phyloP scores from a whole-genome alignment of 2,888 invertebrate genomes.

The Julus scanicus region DNA sequence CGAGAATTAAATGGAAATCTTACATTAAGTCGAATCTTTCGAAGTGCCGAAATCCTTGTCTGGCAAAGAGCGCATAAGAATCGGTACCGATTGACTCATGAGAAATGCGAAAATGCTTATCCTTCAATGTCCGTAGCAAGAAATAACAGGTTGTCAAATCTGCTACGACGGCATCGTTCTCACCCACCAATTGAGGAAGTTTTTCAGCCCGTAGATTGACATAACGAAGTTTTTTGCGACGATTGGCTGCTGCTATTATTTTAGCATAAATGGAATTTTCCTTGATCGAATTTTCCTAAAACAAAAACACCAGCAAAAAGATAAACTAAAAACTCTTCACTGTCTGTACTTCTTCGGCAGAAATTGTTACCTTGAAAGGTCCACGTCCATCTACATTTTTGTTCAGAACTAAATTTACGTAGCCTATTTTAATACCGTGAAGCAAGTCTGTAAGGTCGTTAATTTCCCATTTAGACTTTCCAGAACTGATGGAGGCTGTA shows the following conservation, averaged over 20 bases:
- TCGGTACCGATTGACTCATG: neutral
- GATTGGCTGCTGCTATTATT: neutral
- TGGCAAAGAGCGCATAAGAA: neutral
- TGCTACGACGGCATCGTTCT: neutral
- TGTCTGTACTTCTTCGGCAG: too few relatives aligned
- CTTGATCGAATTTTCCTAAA: neutral
- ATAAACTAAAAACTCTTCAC: neutral
- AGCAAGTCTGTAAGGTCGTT: neutral
- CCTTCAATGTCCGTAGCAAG: constrained; percentile 1
- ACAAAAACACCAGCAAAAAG: neutral
- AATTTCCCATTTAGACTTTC: constrained; percentile 12
- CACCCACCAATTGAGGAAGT: neutral
- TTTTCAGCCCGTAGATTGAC: neutral
- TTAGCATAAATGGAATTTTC: constrained; percentile 9
- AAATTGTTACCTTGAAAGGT: constrained; percentile 24
- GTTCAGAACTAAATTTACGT: neutral
- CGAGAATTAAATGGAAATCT: neutral
- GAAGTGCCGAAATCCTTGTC: constrained; percentile 21
- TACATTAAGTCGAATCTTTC: constrained; percentile 5
- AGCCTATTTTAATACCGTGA: neutral
- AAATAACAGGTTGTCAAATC: constrained; percentile 2
- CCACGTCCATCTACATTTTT: neutral
- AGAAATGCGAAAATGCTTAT: constrained; percentile 23
- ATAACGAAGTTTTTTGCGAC: neutral
- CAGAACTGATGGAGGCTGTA: constrained; percentile 15